These are phyloP conservation scores for Chelon auratus DNA, from an alignment of 2,797 vertebrate species.

Conservation along the genomic window DNA sequence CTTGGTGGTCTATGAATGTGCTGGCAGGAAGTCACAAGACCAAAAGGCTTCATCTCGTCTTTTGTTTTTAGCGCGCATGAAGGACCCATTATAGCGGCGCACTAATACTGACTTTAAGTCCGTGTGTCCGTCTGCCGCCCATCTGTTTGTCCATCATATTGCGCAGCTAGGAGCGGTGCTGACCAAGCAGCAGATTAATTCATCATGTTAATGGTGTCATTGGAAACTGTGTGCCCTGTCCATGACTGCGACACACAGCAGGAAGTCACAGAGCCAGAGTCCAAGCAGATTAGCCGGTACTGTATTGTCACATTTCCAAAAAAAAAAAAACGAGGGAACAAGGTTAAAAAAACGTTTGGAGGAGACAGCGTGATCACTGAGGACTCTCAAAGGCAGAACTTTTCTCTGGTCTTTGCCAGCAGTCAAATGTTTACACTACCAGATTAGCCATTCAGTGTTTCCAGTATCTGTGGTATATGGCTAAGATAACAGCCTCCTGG, in stretches of 20 bases:
- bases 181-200: constrained; percentile 53
- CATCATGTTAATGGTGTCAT: constrained; percentile 53
- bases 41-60: constrained; percentile 6
- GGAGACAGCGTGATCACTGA: neutral
- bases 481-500: neutral
- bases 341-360: neutral
- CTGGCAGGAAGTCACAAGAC: constrained; percentile 2
- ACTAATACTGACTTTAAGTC: constrained; percentile 33
- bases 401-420: too few species aligned
- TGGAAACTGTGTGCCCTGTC: neutral
- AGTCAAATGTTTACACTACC: neutral
- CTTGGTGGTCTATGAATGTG: neutral
- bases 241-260: constrained; percentile 24
- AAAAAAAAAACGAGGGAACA: too few species aligned
- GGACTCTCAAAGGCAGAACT: neutral
- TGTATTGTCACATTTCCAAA: neutral
- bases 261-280: constrained; percentile 1
- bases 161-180: neutral
- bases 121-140: constrained; percentile 54
- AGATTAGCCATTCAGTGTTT: neutral
- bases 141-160: constrained; percentile 48
- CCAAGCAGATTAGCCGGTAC: constrained; percentile 8
- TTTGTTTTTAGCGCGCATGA: constrained; percentile 7
- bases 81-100: constrained; percentile 2
- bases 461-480: neutral